Evolutionary conservation across 2,888 invertebrate genomes (phyloP).

Genomic region (Pristionchus arcanus): DNA sequence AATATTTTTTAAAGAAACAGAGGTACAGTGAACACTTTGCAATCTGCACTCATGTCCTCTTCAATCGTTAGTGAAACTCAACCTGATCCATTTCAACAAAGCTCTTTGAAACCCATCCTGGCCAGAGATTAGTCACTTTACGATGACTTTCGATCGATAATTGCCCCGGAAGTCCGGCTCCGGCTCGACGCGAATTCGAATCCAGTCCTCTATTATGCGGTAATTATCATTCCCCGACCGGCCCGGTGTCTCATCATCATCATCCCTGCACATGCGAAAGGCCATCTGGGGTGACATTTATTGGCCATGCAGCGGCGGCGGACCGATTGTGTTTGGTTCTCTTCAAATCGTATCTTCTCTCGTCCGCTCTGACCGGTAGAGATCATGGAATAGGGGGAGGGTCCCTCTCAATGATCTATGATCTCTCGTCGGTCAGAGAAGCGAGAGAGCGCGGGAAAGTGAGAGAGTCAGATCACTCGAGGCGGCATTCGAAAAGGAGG

Average conservation of each 20-base stretch:
- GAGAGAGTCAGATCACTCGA: not conserved
- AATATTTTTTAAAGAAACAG: not conserved
- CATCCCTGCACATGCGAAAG: not conserved
- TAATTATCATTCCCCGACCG: conserved; percentile 1
- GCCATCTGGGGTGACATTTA: conserved; percentile 44
- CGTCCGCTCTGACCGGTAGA: not conserved
- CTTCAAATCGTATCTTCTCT: not conserved
- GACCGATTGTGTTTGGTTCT: not conserved
- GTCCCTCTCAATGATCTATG: not conserved
- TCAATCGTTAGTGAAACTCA: not conserved
- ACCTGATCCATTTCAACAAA: not conserved
- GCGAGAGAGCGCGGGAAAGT: not conserved
- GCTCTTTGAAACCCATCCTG: not conserved
- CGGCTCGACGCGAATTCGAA: not conserved
- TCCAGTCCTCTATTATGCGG: not conserved
- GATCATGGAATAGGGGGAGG: not conserved
- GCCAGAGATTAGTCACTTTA: not conserved
- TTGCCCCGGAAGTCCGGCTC: conserved; percentile 1
- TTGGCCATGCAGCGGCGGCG: not conserved
- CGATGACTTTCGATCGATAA: not conserved
- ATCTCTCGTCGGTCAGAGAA: not conserved
- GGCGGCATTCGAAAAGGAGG: not conserved
- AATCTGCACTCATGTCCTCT: not conserved
- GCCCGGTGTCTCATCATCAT: not conserved
- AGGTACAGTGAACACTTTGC: not conserved